Conservation (phyloP, 2,888 invertebrate genomes). For the Leucoptera coffeella region DNA sequence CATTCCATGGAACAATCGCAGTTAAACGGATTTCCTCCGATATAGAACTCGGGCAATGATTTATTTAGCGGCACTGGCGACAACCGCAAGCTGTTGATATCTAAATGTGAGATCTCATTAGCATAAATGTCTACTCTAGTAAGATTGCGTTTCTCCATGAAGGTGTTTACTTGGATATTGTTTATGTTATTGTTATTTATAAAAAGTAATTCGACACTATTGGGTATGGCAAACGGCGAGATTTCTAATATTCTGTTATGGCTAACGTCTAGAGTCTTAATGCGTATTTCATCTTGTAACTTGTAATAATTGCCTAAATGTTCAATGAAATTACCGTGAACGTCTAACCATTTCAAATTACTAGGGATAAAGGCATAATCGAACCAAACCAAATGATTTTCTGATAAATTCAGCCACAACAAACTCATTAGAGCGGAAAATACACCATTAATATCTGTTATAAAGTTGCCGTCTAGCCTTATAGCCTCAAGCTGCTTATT, state of each 20-base stretch:
- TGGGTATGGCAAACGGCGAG: constrained; percentile 75
- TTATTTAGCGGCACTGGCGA: constrained; percentile 68
- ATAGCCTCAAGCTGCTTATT: constrained; percentile 81
- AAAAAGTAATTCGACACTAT: constrained; percentile 79
- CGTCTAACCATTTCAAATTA: constrained; percentile 83
- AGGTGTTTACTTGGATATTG: constrained; percentile 76
- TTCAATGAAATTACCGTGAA: constrained; percentile 85
- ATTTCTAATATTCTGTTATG: constrained; percentile 81
- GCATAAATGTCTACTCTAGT: constrained; percentile 87
- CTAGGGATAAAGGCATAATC: constrained; percentile 88
- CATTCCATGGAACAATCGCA: constrained; percentile 96
- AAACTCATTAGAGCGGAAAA: constrained; percentile 77
- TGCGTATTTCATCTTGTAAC: constrained; percentile 69
- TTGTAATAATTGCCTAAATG: constrained; percentile 84
- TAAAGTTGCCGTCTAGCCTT: constrained; percentile 79
- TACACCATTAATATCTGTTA: constrained; percentile 84
- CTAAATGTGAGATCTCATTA: constrained; percentile 77
- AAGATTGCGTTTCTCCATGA: constrained; percentile 75
- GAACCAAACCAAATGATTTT: constrained; percentile 88
- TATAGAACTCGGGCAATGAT: constrained; percentile 80
- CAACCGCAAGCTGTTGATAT: constrained; percentile 74
- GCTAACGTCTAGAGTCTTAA: constrained; percentile 83
- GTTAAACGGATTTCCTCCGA: constrained; percentile 89
- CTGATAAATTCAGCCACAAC: constrained; percentile 81
- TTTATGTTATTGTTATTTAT: constrained; percentile 86